Base-by-base conservation (phyloP, 2,113 vertebrate genomes). In the Donacobius atricapilla region DNA sequence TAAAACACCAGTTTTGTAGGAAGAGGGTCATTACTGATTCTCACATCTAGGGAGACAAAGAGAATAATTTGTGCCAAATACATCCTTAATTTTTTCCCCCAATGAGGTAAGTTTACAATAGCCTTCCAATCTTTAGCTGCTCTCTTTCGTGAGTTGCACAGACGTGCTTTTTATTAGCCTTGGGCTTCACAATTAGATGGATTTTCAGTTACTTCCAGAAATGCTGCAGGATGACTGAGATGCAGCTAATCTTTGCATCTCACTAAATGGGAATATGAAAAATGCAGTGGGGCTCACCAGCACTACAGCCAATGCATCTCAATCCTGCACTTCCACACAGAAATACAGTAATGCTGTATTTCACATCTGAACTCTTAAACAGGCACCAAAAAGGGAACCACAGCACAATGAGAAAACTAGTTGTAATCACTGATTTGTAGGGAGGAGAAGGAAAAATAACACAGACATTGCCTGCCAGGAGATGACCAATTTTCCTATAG, bases 401-500 rank as follows among this genome's bases (percentile, higher is more conserved):
- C 47, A 83, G 73, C 79, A 9, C 21, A 79, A 81, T 50, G 20
- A 89, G 61, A 95, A 95, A 93, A 84, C 71, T 53, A 69, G 63
- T 87, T 90, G 73, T 30, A 91, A 87, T 30, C 47, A 93, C 66
- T 69, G 92, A 95, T 95, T 75, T 71, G 28, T 15, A 91, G 57
- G 79, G 76, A 86, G 61, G 28, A 86, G 71, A 90, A 92, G 70
- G 75, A 76, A 96, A 93, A 89, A 94, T 31, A 91, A 68, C 84
- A 84, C 1, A 4, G 79, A 68, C n/a, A 10, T 45, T 79, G 30
- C 66, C 81, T 89, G 78, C 83, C 95, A 91, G 83, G 33, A 79
- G 89, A 91, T 66, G 92, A 94, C 90, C 95, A 88, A 93, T 96
- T 95, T 97, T 97, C 95, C 94, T 91, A 84, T 11, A 78, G 78